phyloP scores from a whole-genome alignment of 2,113 vertebrate genomes.

The Rhizomys pruinosus region DNA sequence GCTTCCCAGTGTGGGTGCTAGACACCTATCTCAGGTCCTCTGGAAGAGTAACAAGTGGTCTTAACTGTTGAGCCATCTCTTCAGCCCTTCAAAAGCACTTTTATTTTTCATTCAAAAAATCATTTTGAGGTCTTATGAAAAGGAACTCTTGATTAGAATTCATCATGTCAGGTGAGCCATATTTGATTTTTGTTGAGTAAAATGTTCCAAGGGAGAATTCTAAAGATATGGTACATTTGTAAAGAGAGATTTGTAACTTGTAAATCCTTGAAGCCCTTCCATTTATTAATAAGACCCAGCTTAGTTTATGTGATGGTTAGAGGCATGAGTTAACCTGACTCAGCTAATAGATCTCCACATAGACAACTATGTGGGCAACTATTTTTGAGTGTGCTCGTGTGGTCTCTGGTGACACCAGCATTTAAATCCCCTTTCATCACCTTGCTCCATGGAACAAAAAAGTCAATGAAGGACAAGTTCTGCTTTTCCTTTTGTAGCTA shows the following conservation, averaged over 20 bases:
- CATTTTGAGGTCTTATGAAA: slow-evolving; percentile 6
- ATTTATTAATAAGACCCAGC: slow-evolving; percentile 6
- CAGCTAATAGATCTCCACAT: neutral
- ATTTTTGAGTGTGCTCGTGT: neutral
- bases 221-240: neutral
- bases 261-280: neutral
- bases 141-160: neutral
- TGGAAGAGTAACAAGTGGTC: no score
- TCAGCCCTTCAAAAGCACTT: neutral
- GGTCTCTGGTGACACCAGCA: neutral
- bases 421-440: neutral
- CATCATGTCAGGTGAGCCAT: neutral
- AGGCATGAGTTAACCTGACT: neutral
- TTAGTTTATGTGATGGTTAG: neutral
- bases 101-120: neutral
- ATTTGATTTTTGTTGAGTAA: slow-evolving; percentile 1
- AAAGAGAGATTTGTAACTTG: neutral
- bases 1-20: no score
- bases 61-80: no score
- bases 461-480: neutral
- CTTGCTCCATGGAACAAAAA: neutral
- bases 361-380: no score
- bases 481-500: neutral
- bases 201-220: slow-evolving; percentile 6
- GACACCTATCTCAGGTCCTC: no score